Evolutionary conservation across 53 echinoderm and acorn worm species (phyloP), one percentile per base, ranked within the genome.

Genomic region (Henricia sp.): DNA sequence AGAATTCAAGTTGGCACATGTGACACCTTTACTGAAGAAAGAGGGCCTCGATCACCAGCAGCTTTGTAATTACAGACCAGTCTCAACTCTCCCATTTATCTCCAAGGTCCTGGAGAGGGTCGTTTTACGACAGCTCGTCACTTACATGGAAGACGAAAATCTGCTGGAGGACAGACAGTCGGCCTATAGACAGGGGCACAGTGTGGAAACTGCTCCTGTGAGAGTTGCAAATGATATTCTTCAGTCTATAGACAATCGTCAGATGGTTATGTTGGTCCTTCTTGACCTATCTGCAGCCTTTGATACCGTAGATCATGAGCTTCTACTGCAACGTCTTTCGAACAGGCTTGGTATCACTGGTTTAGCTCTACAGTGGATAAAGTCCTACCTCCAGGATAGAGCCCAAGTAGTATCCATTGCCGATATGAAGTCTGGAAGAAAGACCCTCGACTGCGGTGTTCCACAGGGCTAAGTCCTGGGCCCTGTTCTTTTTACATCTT

Each of bases 381-480:
- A 63, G 63, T 63, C 63, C 35, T 63, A 63, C 35, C 63, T 63
- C 19, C 13, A 30, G 35, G 63, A 29, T 19, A 26, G 60, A 63
- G 63, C 8, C 19, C 29, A 25, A 63, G 27, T 53, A 53, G 53
- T 17, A 23, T 53, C 11, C 53, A 56, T 3, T 56, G 24, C 9
- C 27, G 56, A 56, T 9, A 17, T 4, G 19, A 17, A 16, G 50
- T 36, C 23, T 67, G 21, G 21, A 1, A 38, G 0, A 6, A 17
- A 25, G 41, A 12, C 71, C 29, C 50, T 71, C 16, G 29, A 17
- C 50, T 71, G 33, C 1, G 71, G 46, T 43, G 71, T 71, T n/a
- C 72, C 72, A 51, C 35, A 72, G 52, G 52, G 71, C 50, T 52
- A 34, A 11, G 51, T 71, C 32, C 50, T 71, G 17, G 71, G 51